Evolutionary conservation across 2,888 invertebrate genomes (phyloP).

Genomic region (Aphodius granarius): DNA sequence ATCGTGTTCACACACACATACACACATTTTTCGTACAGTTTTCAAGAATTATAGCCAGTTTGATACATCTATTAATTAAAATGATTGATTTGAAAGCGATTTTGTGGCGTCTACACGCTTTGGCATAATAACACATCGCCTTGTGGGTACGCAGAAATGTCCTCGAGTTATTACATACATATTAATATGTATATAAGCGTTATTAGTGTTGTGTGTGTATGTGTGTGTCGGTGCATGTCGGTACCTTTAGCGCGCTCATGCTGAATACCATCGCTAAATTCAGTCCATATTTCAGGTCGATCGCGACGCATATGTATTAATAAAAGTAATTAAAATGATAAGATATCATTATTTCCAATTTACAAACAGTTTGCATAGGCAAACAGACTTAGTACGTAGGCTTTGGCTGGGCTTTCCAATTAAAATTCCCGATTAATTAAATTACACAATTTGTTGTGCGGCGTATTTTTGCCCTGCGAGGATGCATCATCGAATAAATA

Average conservation of each 20-base stretch:
- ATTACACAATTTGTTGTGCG: slow-evolving; percentile 5
- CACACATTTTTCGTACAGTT: too few relatives aligned
- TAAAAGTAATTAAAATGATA: slow-evolving; percentile 12
- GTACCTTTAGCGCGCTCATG: neutral
- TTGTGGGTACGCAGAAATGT: neutral
- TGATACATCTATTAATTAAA: too few relatives aligned
- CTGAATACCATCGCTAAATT: neutral
- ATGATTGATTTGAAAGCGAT: too few relatives aligned
- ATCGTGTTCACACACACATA: too few relatives aligned
- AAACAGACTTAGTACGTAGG: slow-evolving; percentile 11
- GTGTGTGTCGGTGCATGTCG: neutral
- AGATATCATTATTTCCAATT: slow-evolving; percentile 14
- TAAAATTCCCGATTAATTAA: slow-evolving; percentile 13
- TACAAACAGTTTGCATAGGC: slow-evolving; percentile 5
- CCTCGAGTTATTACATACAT: neutral
- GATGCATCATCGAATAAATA: neutral
- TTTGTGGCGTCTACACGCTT: too few relatives aligned
- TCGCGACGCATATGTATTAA: neutral
- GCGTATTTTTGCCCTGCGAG: neutral
- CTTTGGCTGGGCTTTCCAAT: slow-evolving; percentile 7
- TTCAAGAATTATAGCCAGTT: too few relatives aligned
- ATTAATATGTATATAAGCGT: neutral
- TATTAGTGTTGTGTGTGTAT: neutral
- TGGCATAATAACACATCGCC: neutral
- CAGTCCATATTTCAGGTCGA: neutral